Percentiles rank a stretch among this genome's conserved stretches.
Conservation (phyloP, 2,797 vertebrate genomes). For the Esox lucius region DNA sequence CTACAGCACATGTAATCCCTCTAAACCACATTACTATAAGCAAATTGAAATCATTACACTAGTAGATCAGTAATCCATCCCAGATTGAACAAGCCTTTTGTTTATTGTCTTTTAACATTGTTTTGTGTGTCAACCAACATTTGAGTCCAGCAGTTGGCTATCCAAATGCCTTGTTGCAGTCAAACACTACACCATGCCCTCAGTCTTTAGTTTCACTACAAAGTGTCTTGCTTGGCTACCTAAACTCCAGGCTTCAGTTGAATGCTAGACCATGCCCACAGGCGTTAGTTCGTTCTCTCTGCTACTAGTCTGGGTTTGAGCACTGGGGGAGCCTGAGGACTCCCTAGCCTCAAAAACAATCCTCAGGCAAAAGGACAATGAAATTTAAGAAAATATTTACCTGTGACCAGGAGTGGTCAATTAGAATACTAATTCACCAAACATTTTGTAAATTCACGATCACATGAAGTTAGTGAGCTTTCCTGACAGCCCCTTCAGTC, state of each 20-base stretch:
- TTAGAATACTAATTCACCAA: not conserved
- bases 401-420: not conserved
- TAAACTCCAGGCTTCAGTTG: too few species aligned
- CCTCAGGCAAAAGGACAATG: not conserved
- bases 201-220: too few species aligned
- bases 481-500: not conserved
- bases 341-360: too few species aligned
- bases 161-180: too few species aligned
- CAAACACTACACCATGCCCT: too few species aligned
- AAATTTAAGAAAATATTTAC: not conserved
- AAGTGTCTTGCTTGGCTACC: too few species aligned
- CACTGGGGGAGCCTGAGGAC: too few species aligned
- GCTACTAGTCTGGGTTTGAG: too few species aligned
- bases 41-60: not conserved
- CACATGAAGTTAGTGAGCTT: not conserved
- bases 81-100: not conserved
- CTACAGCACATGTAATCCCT: not conserved
- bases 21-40: not conserved
- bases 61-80: not conserved
- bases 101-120: not conserved
- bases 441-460: not conserved
- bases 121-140: not conserved
- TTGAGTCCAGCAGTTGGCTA: not conserved
- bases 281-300: too few species aligned
- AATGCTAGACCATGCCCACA: too few species aligned